A percentile compares a stretch with the other conserved stretches of the same genome.
phyloP scores from a whole-genome alignment of 2,113 vertebrate species.

The Aspidoscelis tigris region DNA sequence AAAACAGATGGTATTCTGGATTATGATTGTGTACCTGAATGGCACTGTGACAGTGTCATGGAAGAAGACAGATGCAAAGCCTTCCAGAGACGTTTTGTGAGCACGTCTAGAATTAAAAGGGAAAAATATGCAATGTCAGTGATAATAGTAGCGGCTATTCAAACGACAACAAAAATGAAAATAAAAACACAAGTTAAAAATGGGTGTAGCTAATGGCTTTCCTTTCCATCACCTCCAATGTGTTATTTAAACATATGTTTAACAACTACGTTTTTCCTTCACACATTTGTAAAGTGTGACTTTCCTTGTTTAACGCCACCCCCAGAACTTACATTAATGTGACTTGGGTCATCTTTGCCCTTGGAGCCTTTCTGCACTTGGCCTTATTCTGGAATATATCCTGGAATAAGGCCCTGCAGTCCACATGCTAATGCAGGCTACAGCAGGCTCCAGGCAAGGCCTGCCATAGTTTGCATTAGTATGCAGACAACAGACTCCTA shows the following conservation, averaged over 20 bases:
- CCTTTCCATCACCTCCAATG: neutral
- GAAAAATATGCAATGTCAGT: conserved; percentile 13
- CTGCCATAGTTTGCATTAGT: too few species aligned
- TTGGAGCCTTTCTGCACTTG: neutral
- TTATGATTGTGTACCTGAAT: conserved; percentile 35
- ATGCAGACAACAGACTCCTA: too few species aligned
- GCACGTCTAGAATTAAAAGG: conserved; percentile 59
- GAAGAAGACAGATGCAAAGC: conserved; percentile 74
- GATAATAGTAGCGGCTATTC: neutral
- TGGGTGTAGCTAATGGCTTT: neutral
- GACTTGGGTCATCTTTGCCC: too few species aligned
- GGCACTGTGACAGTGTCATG: conserved; percentile 65
- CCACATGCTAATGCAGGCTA: too few species aligned
- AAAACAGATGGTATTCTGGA: neutral
- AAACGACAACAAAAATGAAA: neutral
- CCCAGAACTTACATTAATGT: too few species aligned
- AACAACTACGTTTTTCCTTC: too few species aligned
- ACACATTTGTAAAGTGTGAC: too few species aligned
- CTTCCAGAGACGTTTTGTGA: conserved; percentile 66
- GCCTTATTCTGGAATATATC: too few species aligned
- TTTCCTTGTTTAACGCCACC: too few species aligned
- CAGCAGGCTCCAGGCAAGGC: too few species aligned
- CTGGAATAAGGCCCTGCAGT: too few species aligned
- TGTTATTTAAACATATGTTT: neutral
- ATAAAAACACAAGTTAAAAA: neutral